Percentiles rank a stretch among this genome's conserved stretches.
phyloP scores from a whole-genome alignment of 2,113 vertebrate genomes.

The Dasyurus viverrinus region DNA sequence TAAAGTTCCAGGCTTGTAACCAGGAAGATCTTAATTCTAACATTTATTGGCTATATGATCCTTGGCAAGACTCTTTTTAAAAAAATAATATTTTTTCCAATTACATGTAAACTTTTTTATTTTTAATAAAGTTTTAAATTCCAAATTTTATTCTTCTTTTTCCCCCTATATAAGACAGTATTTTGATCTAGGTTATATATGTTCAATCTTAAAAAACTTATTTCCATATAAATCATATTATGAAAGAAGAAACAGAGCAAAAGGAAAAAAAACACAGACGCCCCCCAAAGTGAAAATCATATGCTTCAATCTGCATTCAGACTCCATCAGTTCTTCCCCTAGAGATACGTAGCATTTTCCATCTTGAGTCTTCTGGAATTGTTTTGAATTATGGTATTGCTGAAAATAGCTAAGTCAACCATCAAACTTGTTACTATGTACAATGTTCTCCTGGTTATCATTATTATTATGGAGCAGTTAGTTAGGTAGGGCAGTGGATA shows the following conservation, averaged over 20 bases:
- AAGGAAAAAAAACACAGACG: neutral
- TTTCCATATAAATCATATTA: neutral
- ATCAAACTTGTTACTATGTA: neutral
- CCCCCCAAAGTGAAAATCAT: neutral
- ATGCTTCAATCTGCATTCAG: neutral
- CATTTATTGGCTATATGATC: neutral
- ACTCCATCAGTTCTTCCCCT: neutral
- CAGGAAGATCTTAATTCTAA: neutral
- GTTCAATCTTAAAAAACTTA: neutral
- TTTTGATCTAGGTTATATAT: neutral
- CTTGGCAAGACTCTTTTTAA: neutral
- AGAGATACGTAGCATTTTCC: neutral
- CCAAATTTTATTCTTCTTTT: too few species aligned
- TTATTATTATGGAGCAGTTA: neutral
- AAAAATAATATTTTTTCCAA: neutral
- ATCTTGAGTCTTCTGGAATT: neutral
- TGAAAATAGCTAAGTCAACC: neutral
- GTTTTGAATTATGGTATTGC: neutral
- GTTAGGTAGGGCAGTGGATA: neutral
- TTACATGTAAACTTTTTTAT: neutral
- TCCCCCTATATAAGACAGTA: neutral
- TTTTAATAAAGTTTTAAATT: neutral
- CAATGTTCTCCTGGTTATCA: neutral
- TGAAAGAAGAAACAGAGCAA: neutral
- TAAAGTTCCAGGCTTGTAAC: neutral